Base-by-base conservation (phyloP, 2,113 vertebrate genomes). In the Todiramphus chloris region DNA sequence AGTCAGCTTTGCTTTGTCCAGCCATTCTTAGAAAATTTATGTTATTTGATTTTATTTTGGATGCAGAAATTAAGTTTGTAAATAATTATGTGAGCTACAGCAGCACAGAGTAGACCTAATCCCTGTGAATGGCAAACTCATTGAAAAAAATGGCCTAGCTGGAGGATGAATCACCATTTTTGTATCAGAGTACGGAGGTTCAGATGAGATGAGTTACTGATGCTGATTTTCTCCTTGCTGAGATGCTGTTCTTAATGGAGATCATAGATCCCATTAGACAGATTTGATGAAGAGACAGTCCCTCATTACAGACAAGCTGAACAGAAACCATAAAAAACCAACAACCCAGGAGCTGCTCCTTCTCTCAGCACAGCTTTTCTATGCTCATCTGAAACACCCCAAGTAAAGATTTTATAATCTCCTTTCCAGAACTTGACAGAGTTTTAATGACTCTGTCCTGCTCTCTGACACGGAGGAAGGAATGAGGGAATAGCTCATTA, bases 191-290 rank as follows among this genome's bases (percentile, higher is more conserved):
- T 27, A 10, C 64, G 53, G 85, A 93, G 91, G 73, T 17, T 82
- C 81, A 73, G 85, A 87, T 46, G 83, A 95, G 96, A 96, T 43
- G 39, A 11, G n/a, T 53, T 81, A 44, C 79, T 95, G 96, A 91
- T 78, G 77, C 76, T 95, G 97, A 96, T 96, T 97, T 96, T 90
- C 87, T 92, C 64, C 96, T 95, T 67, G 0, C 90, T 90, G 51
- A 74, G 55, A 91, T 78, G 84, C 58, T 50, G 74, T 87, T 97
- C 95, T 90, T 97, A 89, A 96, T 90, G 87, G 94, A 97, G 97
- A 97, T 97, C 95, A 97, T 96, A 97, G 97, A 96, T 94, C 77
- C 94, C 93, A 97, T 98, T 97, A 97, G 95, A 95, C 94, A 97
- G 67, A 90, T 90, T 93, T 94, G 83, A 50, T 92, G 95, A 97